Conservation (phyloP, 1,140 invertebrate genomes). For the Drosophila miranda region DNA sequence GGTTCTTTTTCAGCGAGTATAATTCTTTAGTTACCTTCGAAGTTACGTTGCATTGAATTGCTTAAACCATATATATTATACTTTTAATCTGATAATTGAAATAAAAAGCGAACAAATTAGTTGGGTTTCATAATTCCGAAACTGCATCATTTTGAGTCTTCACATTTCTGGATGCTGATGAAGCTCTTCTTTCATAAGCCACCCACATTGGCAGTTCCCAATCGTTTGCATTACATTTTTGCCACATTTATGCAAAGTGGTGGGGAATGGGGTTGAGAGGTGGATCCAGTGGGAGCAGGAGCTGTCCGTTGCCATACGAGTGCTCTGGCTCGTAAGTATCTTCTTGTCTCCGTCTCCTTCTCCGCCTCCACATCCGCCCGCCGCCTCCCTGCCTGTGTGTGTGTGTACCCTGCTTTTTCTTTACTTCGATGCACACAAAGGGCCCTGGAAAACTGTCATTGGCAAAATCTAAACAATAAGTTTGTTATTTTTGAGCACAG, state of each 20-base stretch:
- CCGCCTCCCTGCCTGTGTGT: conserved; percentile 31
- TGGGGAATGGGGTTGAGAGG: neutral
- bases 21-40: too few relatives aligned
- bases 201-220: conserved; percentile 26
- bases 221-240: conserved; percentile 50
- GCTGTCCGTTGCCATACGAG: conserved; percentile 39
- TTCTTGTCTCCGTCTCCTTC: conserved; percentile 1
- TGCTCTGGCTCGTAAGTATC: conserved; percentile 31
- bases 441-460: conserved; percentile 63
- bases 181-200: conserved; percentile 3
- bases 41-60: too few relatives aligned
- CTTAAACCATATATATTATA: too few relatives aligned
- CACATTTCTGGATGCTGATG: conserved; percentile 11
- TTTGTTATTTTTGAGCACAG: conserved; percentile 72
- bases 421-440: conserved; percentile 71
- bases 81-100: too few relatives aligned
- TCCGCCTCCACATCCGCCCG: neutral
- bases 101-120: too few relatives aligned
- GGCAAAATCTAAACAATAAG: conserved; percentile 80
- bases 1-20: too few relatives aligned
- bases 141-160: too few relatives aligned
- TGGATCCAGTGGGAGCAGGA: conserved; percentile 6
- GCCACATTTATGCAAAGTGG: conserved; percentile 57
- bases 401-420: too few relatives aligned
- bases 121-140: too few relatives aligned